Evolutionary conservation across 2,888 invertebrate genomes (phyloP).

Genomic region (Spodoptera exigua): DNA sequence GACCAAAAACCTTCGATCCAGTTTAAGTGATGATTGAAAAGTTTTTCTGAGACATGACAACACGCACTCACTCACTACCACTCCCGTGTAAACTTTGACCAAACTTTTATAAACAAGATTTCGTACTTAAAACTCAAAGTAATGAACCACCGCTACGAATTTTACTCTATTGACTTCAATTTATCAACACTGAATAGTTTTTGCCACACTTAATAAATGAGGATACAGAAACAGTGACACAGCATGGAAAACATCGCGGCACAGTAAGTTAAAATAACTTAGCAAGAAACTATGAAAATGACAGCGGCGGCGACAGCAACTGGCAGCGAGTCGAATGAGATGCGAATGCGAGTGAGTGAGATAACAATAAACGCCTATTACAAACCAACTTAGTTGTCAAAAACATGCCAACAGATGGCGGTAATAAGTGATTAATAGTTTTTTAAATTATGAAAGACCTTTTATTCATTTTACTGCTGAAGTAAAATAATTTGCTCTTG

Average conservation of each 20-base stretch:
- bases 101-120: slow-evolving; percentile 73
- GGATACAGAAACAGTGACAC: slow-evolving; percentile 53
- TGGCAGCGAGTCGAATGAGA: slow-evolving; percentile 27
- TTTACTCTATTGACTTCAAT: slow-evolving; percentile 29
- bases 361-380: slow-evolving; percentile 34
- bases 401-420: no score
- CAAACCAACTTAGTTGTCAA: no score
- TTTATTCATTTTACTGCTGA: no score
- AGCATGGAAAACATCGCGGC: slow-evolving; percentile 67
- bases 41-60: slow-evolving; percentile 82
- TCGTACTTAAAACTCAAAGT: slow-evolving; percentile 26
- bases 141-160: slow-evolving; percentile 28
- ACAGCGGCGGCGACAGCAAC: slow-evolving; percentile 33
- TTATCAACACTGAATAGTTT: slow-evolving; percentile 57
- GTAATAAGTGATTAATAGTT: no score
- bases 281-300: slow-evolving; percentile 62
- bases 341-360: slow-evolving; percentile 28
- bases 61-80: slow-evolving; percentile 73
- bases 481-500: no score
- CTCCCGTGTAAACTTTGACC: slow-evolving; percentile 74
- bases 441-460: no score
- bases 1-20: slow-evolving; percentile 67
- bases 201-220: slow-evolving; percentile 54
- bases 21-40: slow-evolving; percentile 73
- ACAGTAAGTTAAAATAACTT: slow-evolving; percentile 55